A percentile compares a stretch with the other conserved stretches of the same genome.
Conservation (phyloP, 37 sponge, comb jelly and placozoan genomes). For the Oopsacas minuta region DNA sequence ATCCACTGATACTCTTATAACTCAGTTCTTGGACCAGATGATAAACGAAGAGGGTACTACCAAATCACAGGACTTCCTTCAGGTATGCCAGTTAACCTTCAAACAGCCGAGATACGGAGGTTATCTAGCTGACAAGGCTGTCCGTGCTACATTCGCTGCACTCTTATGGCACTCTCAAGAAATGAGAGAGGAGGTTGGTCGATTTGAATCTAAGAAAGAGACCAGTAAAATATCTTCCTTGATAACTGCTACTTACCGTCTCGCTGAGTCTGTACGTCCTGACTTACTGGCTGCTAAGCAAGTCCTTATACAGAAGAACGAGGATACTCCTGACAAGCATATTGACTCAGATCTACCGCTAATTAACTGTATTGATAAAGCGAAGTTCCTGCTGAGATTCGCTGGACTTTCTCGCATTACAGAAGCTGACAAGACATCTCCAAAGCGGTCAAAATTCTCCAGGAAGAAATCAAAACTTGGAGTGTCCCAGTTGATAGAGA, state of each 20-base stretch:
- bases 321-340: not conserved
- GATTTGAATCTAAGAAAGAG: not conserved
- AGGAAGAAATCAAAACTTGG: conserved; percentile 17
- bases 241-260: not conserved
- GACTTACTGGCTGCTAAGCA: conserved; percentile 6
- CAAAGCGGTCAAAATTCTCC: conserved; percentile 19
- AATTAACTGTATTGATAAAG: conserved; percentile 49
- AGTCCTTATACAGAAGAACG: not conserved
- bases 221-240: not conserved
- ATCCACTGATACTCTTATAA: conserved; percentile 30
- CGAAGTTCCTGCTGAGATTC: conserved; percentile 67
- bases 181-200: conserved; percentile 46
- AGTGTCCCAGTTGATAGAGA: conserved; percentile 11
- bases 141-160: conserved; percentile 74
- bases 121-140: conserved; percentile 52
- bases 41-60: not conserved
- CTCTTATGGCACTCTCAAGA: conserved; percentile 84
- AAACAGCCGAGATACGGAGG: conserved; percentile 49
- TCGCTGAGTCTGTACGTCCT: not conserved
- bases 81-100: conserved; percentile 9
- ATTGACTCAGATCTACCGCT: conserved; percentile 31
- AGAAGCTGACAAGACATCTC: not conserved
- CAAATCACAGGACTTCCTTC: not conserved
- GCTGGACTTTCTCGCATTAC: conserved; percentile 47
- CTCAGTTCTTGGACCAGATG: conserved; percentile 31